Percentiles rank a stretch among this genome's conserved stretches.
These are phyloP conservation scores for Hozukius guyotensis DNA, from an alignment of 2,797 vertebrate genomes.

Conservation along the genomic window DNA sequence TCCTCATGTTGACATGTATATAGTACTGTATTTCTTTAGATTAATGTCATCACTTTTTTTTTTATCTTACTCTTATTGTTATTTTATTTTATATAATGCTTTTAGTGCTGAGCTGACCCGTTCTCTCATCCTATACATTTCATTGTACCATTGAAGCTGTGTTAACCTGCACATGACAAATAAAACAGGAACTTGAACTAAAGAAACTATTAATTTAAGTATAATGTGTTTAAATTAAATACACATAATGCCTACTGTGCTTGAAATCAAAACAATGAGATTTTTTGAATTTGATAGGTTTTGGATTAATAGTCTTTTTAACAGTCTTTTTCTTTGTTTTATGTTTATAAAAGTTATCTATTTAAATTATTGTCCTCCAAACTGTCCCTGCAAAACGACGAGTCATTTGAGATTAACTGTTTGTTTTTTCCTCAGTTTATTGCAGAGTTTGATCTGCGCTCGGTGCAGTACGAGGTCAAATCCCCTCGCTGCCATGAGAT, in stretches of 20 bases:
- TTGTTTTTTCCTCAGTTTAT: constrained; percentile 75
- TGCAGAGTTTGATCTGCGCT: constrained; percentile 87
- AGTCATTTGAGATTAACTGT: background rate
- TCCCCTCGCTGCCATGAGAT: constrained; percentile 87
- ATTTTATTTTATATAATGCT: too few relatives aligned
- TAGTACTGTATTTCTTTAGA: too few relatives aligned
- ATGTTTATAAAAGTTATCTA: background rate
- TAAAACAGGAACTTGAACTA: too few relatives aligned
- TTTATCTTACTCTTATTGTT: too few relatives aligned
- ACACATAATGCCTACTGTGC: background rate
- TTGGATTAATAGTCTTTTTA: background rate
- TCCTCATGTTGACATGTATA: too few relatives aligned
- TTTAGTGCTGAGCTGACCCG: too few relatives aligned
- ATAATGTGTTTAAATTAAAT: background rate
- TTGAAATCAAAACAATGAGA: background rate
- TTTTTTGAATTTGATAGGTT: background rate
- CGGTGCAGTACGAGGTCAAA: constrained; percentile 86
- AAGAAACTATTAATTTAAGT: background rate
- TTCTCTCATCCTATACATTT: too few relatives aligned
- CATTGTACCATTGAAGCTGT: too few relatives aligned
- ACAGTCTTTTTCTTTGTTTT: background rate
- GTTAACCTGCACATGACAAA: too few relatives aligned
- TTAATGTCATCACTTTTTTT: too few relatives aligned
- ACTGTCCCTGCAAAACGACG: background rate
- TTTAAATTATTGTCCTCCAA: background rate